These are phyloP conservation scores for Sorex maritimensis DNA, from an alignment of 2,797 vertebrate species.

Conservation along the genomic window DNA sequence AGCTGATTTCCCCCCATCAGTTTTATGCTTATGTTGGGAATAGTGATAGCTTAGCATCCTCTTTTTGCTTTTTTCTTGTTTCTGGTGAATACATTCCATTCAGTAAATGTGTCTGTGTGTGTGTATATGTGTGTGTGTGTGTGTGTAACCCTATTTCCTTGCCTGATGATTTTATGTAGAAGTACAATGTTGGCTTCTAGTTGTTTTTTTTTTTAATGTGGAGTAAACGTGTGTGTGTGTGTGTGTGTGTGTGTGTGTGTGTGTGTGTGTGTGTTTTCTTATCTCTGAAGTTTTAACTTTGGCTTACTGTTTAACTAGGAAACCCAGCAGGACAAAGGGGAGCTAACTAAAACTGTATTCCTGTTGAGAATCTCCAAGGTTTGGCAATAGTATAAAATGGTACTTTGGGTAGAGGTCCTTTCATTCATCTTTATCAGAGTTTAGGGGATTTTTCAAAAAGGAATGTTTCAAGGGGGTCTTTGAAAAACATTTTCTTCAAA, in stretches of 20 bases:
- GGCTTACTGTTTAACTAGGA: conserved; percentile 85
- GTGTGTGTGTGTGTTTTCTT: conserved; percentile 58
- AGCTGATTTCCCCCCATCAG: conserved; percentile 79
- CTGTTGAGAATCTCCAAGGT: conserved; percentile 85
- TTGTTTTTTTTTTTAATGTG: conserved; percentile 13
- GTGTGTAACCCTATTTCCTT: conserved; percentile 4
- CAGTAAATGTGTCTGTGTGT: not conserved
- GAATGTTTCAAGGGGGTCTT: conserved; percentile 91
- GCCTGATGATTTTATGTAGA: conserved; percentile 48
- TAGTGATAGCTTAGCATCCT: conserved; percentile 34
- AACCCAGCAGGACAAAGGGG: conserved; percentile 81
- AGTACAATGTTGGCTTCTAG: conserved; percentile 37
- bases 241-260: not conserved
- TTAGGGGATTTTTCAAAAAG: conserved; percentile 76
- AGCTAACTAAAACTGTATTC: conserved; percentile 79
- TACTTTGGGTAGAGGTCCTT: conserved; percentile 81
- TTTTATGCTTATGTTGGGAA: conserved; percentile 74
- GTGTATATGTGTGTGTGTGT: conserved; percentile 39
- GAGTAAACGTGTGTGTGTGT: conserved; percentile 21
- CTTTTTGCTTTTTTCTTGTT: not conserved
- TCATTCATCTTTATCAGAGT: conserved; percentile 89
- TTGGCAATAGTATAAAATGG: conserved; percentile 81
- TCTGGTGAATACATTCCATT: conserved; percentile 37
- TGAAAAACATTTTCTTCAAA: conserved; percentile 94
- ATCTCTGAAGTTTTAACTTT: conserved; percentile 80